A percentile compares a stretch with the other conserved stretches of the same genome.
Evolutionary conservation across 2,797 vertebrate species (phyloP).

Genomic region (Potorous gilbertii): DNA sequence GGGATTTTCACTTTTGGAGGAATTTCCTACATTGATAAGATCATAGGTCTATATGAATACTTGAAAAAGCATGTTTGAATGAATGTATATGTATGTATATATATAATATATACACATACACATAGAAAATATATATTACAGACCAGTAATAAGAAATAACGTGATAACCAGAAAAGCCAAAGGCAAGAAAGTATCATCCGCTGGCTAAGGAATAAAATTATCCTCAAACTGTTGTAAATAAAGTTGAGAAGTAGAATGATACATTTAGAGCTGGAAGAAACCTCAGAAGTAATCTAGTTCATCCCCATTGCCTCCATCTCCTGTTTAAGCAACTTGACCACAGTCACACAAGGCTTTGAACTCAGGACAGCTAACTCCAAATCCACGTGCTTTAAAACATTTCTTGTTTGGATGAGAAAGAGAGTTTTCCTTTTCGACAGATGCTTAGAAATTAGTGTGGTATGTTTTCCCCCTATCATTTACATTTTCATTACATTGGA

Average conservation of each 20-base stretch:
- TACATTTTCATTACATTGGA: background rate
- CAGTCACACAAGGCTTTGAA: background rate
- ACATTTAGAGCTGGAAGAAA: background rate
- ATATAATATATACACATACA: background rate
- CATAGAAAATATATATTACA: background rate
- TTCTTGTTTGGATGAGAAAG: slow-evolving; percentile 27
- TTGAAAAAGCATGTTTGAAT: background rate
- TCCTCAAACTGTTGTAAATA: slow-evolving; percentile 19
- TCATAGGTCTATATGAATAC: background rate
- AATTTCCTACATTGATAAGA: background rate
- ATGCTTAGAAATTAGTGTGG: background rate
- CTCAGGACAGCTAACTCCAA: background rate
- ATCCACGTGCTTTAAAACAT: background rate
- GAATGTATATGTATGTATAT: background rate
- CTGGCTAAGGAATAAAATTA: slow-evolving; percentile 3
- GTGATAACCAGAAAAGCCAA: slow-evolving; percentile 6
- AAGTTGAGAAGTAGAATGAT: background rate
- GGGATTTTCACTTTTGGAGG: background rate
- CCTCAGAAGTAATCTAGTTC: background rate
- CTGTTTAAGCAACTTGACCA: background rate
- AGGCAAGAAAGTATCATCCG: slow-evolving; percentile 9
- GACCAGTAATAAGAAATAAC: background rate
- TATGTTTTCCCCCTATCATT: background rate
- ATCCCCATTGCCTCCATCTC: background rate
- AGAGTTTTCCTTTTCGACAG: background rate